These are phyloP conservation scores for Macrotus californicus DNA, from an alignment of 2,113 vertebrate genomes.

Conservation along the genomic window DNA sequence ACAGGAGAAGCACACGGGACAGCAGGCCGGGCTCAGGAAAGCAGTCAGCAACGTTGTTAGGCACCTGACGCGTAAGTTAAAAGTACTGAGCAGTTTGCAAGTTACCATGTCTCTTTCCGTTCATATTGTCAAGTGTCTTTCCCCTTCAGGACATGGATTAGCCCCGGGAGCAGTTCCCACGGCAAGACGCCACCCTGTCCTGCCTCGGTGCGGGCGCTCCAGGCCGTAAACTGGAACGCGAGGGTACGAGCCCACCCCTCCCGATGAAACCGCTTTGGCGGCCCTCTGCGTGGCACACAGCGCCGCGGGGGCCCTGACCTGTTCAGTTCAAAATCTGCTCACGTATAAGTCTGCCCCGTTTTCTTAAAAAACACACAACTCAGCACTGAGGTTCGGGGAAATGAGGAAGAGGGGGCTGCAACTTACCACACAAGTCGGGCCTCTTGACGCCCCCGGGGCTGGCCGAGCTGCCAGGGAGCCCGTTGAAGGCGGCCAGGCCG, in stretches of 20 bases:
- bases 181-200: background rate
- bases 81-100: constrained; percentile 80
- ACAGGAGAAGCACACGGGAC: background rate
- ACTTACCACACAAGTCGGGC: constrained; percentile 98
- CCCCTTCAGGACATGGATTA: constrained; percentile 48
- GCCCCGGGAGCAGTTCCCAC: constrained; percentile 61
- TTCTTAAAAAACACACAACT: constrained; percentile 68
- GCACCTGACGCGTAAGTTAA: constrained; percentile 25
- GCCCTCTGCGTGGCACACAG: constrained; percentile 45
- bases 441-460: constrained; percentile 93
- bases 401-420: constrained; percentile 80
- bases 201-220: too few species aligned
- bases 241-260: too few species aligned
- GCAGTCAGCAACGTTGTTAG: constrained; percentile 64
- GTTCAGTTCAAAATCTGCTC: constrained; percentile 70
- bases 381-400: constrained; percentile 74
- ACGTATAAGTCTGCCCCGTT: constrained; percentile 65
- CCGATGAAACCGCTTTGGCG: too few species aligned
- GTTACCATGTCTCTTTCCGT: constrained; percentile 71
- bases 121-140: background rate
- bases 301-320: background rate
- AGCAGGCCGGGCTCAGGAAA: constrained; percentile 56
- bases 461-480: constrained; percentile 88
- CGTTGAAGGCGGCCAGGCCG: constrained; percentile 94
- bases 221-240: accelerated